phyloP scores from a whole-genome alignment of 2,888 invertebrate genomes.

The Heliconius ethilla region DNA sequence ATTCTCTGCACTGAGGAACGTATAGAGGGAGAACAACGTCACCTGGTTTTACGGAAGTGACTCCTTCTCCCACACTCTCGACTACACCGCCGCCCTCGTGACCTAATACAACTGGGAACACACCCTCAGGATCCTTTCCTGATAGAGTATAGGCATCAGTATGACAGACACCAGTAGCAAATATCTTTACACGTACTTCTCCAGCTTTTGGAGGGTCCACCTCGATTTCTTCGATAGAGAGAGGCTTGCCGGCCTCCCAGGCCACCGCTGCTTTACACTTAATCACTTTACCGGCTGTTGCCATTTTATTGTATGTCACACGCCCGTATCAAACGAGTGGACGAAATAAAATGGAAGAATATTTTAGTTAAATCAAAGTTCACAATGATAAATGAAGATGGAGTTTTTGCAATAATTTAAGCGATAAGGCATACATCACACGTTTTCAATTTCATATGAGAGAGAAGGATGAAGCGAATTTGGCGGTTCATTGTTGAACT shows the following conservation, averaged over 20 bases:
- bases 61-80: conserved; percentile 97
- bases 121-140: conserved; percentile 94
- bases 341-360: conserved; percentile 50
- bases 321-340: conserved; percentile 45
- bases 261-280: conserved; percentile 97
- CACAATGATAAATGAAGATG: conserved; percentile 3
- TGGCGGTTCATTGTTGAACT: conserved; percentile 11
- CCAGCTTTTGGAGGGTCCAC: conserved; percentile 96
- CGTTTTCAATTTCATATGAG: conserved; percentile 24
- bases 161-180: conserved; percentile 93
- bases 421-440: conserved; percentile 6
- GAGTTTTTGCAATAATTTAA: conserved; percentile 19
- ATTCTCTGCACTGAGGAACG: conserved; percentile 97
- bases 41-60: conserved; percentile 92
- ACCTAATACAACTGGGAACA: conserved; percentile 95
- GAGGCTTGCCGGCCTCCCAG: conserved; percentile 95
- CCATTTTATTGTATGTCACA: conserved; percentile 56
- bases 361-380: not conserved
- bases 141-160: conserved; percentile 95
- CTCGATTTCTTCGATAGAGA: conserved; percentile 94
- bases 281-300: conserved; percentile 86
- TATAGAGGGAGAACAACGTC: conserved; percentile 99
- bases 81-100: conserved; percentile 98
- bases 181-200: conserved; percentile 92
- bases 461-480: conserved; percentile 24